Evolutionary conservation across 2,113 vertebrate genomes (phyloP).

Genomic region (Aythya baeri): DNA sequence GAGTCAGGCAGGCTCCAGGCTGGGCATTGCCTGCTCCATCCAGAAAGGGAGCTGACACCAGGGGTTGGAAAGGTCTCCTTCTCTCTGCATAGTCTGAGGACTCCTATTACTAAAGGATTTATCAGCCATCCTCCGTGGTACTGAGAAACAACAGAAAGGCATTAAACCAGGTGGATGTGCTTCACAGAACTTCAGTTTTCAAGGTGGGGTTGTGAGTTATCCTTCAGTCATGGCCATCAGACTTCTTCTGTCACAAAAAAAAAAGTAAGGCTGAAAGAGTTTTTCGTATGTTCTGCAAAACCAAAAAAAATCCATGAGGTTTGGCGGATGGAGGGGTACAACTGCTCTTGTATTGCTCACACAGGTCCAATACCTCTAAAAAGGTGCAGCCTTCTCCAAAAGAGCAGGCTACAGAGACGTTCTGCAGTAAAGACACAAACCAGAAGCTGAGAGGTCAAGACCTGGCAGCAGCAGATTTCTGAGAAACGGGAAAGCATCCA

Average conservation of each 20-base stretch:
- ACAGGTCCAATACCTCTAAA: background rate
- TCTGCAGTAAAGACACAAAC: background rate
- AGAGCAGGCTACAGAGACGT: background rate
- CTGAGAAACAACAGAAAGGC: background rate
- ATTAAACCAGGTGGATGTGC: background rate
- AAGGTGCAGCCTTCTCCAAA: background rate
- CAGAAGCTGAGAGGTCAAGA: background rate
- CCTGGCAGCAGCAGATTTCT: background rate
- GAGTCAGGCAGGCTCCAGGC: background rate
- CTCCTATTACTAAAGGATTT: background rate
- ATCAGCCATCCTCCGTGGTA: background rate
- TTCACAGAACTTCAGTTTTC: background rate
- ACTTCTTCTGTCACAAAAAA: background rate
- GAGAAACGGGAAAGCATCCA: background rate
- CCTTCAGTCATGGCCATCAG: background rate
- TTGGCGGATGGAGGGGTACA: background rate
- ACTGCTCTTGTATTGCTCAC: background rate
- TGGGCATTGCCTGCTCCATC: background rate
- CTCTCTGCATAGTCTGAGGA: background rate
- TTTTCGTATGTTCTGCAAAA: accelerated
- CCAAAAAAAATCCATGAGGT: background rate
- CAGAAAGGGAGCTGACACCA: background rate
- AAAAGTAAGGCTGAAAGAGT: background rate
- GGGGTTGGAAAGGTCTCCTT: background rate
- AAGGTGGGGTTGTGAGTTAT: background rate